A percentile compares a stretch with the other conserved stretches of the same genome.
These are phyloP conservation scores for Pseudopodoces humilis DNA, from an alignment of 2,113 vertebrate genomes.

Conservation along the genomic window DNA sequence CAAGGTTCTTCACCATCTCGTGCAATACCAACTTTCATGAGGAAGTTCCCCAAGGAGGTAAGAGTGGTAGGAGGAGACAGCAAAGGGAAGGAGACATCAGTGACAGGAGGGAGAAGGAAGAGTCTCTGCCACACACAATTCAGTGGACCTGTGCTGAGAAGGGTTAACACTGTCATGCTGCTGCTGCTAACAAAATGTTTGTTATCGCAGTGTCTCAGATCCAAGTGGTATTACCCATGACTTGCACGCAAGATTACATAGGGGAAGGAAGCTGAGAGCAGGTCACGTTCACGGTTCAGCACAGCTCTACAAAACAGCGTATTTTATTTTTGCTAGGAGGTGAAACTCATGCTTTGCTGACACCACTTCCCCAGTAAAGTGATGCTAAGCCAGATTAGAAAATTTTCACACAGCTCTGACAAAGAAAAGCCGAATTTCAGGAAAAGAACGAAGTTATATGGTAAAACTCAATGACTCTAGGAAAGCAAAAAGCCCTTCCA, in stretches of 20 bases:
- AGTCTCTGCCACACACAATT: background rate
- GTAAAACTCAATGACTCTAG: background rate
- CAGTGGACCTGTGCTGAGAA: background rate
- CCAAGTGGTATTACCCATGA: background rate
- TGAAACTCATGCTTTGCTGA: background rate
- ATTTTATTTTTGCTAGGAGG: background rate
- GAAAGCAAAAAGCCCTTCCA: background rate
- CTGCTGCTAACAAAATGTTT: background rate
- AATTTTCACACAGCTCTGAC: background rate
- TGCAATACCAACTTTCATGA: background rate
- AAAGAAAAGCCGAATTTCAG: background rate
- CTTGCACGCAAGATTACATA: background rate
- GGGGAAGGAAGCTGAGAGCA: background rate
- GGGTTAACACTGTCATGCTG: background rate
- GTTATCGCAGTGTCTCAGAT: background rate
- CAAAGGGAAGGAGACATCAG: background rate
- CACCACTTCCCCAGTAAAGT: background rate
- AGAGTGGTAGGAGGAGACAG: background rate
- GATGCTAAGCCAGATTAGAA: background rate
- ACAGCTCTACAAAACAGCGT: background rate
- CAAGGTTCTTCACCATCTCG: background rate
- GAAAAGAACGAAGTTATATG: background rate
- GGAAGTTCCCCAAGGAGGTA: background rate
- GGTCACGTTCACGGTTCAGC: conserved; percentile 40
- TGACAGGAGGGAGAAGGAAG: background rate